phyloP scores from a whole-genome alignment of 2,797 vertebrate genomes.

The Gobio occitaniae region DNA sequence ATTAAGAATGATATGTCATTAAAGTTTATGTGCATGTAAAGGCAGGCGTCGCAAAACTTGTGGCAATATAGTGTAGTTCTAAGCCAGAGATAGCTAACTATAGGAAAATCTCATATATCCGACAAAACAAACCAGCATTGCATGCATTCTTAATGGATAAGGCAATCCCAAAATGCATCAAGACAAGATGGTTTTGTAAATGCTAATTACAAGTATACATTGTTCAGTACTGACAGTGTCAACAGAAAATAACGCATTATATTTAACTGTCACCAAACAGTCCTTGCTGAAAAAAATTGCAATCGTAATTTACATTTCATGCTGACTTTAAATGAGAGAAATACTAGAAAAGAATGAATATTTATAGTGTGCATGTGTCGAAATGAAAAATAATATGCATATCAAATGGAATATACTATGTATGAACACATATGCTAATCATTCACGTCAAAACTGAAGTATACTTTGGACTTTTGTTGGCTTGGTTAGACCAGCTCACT shows the following conservation, averaged over 20 bases:
- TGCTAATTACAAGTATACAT: too few species aligned
- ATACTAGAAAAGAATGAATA: neutral
- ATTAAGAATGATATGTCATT: too few species aligned
- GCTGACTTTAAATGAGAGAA: neutral
- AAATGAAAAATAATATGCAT: too few species aligned
- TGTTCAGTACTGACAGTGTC: too few species aligned
- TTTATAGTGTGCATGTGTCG: neutral
- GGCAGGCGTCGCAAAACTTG: too few species aligned
- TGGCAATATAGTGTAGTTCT: neutral
- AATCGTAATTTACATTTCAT: too few species aligned
- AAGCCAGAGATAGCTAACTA: neutral
- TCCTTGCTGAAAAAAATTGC: too few species aligned
- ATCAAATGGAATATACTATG: too few species aligned
- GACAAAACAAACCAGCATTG: neutral
- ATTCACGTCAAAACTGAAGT: neutral
- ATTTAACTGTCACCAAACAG: too few species aligned
- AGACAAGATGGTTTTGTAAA: neutral
- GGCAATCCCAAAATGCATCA: neutral
- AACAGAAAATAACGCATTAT: too few species aligned
- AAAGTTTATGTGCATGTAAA: too few species aligned
- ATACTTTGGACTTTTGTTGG: neutral
- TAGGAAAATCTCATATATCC: neutral
- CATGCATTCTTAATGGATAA: too few species aligned
- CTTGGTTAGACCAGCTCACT: neutral
- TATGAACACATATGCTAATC: neutral